phyloP scores from a whole-genome alignment of 2,888 invertebrate species.

The Heteromyza rotundicornis region DNA sequence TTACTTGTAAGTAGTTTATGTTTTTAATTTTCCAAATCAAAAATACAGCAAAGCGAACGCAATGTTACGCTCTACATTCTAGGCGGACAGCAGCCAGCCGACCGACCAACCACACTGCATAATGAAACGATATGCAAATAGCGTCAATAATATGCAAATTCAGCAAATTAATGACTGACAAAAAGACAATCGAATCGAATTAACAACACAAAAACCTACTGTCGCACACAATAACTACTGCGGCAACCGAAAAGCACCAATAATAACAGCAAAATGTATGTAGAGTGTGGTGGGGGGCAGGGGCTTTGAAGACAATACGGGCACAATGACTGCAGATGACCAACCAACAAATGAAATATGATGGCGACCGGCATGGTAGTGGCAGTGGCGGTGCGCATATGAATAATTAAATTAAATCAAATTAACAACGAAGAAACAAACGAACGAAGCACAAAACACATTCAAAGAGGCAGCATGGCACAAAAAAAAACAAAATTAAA shows the following conservation, averaged over 20 bases:
- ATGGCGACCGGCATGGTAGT: not conserved
- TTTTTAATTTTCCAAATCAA: not conserved
- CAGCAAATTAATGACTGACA: slow-evolving; percentile 54
- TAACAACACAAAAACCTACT: slow-evolving; percentile 47
- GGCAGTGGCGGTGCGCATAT: not conserved
- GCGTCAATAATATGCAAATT: slow-evolving; percentile 55
- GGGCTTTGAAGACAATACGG: not conserved
- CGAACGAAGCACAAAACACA: slow-evolving; percentile 22
- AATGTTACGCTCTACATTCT: not conserved
- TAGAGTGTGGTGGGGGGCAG: not conserved
- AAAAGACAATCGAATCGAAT: slow-evolving; percentile 54
- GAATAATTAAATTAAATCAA: slow-evolving; percentile 48
- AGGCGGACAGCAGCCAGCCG: not conserved
- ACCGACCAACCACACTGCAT: not conserved
- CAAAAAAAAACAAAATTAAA: not conserved
- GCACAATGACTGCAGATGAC: slow-evolving; percentile 2
- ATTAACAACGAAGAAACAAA: slow-evolving; percentile 34
- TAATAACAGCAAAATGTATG: not conserved
- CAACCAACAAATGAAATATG: not conserved
- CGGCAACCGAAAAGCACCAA: not conserved
- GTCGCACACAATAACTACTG: slow-evolving; percentile 30
- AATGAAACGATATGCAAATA: slow-evolving; percentile 22
- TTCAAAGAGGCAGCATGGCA: slow-evolving; percentile 2
- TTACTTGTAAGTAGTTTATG: too few relatives aligned
- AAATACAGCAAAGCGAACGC: not conserved